Percentiles rank a stretch among this genome's conserved stretches.
phyloP scores from a whole-genome alignment of 2,888 invertebrate species.

The Mesodorylaimus sp. region DNA sequence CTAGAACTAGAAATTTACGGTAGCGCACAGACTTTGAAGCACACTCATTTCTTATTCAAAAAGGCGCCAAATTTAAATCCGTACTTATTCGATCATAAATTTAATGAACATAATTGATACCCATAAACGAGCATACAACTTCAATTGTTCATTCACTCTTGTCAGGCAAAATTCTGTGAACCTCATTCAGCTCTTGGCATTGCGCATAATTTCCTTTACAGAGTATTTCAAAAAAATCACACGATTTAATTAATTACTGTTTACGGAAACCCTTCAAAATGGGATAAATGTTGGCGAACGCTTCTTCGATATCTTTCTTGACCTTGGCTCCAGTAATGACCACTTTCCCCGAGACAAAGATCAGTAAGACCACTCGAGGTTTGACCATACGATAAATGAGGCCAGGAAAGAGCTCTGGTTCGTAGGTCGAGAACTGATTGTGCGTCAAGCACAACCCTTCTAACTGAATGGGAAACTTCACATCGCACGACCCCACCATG shows the following conservation, averaged over 20 bases:
- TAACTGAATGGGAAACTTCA: slow-evolving; percentile 61
- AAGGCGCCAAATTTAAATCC: too few relatives aligned
- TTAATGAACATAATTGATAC: too few relatives aligned
- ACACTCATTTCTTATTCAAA: too few relatives aligned
- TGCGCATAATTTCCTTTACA: too few relatives aligned
- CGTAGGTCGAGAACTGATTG: slow-evolving; percentile 66
- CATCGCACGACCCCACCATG: slow-evolving; percentile 69
- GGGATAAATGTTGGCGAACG: slow-evolving; percentile 81
- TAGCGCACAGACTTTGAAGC: too few relatives aligned
- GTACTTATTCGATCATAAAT: too few relatives aligned
- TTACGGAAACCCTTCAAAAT: slow-evolving; percentile 83
- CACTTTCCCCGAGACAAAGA: slow-evolving; percentile 97
- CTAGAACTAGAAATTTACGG: too few relatives aligned
- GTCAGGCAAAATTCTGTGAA: too few relatives aligned
- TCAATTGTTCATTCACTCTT: too few relatives aligned
- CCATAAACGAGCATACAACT: too few relatives aligned
- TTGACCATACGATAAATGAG: slow-evolving; percentile 91
- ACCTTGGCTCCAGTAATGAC: slow-evolving; percentile 88
- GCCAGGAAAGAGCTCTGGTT: slow-evolving; percentile 96
- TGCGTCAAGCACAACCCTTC: slow-evolving; percentile 63
- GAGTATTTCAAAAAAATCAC: too few relatives aligned
- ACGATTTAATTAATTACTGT: slow-evolving; percentile 35
- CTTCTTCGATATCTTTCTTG: slow-evolving; percentile 71
- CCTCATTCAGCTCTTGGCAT: too few relatives aligned
- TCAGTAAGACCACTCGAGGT: slow-evolving; percentile 78